These are phyloP conservation scores for Dolichopus griseipennis DNA, from an alignment of 2,888 invertebrate genomes.

Conservation along the genomic window DNA sequence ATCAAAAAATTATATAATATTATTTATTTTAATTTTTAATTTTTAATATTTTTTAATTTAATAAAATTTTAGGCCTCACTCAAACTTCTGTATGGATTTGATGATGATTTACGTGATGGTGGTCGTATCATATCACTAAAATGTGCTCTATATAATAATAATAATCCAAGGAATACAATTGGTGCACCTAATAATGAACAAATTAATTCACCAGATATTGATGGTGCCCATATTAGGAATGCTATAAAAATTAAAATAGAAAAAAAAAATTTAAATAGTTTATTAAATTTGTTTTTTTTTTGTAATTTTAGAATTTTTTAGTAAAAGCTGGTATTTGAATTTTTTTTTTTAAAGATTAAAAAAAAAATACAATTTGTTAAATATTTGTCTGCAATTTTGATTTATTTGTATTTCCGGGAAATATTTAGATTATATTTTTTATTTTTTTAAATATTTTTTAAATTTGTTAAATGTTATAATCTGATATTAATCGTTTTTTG, in stretches of 20 bases:
- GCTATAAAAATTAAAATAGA: not conserved
- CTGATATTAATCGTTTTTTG: too few species aligned
- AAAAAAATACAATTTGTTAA: too few species aligned
- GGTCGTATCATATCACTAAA: slow-evolving; percentile 39
- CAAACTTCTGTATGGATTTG: slow-evolving; percentile 5
- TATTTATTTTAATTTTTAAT: not conserved
- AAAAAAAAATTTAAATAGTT: not conserved
- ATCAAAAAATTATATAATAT: too few species aligned
- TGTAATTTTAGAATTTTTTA: too few species aligned
- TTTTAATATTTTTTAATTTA: not conserved
- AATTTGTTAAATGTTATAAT: too few species aligned
- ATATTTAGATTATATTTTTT: too few species aligned
- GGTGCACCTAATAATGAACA: slow-evolving; percentile 52
- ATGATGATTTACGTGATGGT: slow-evolving; percentile 8
- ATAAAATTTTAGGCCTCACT: slow-evolving; percentile 4
- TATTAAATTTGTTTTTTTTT: not conserved
- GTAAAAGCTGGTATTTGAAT: too few species aligned
- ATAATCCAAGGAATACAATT: slow-evolving; percentile 48
- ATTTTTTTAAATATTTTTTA: too few species aligned
- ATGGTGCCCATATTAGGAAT: slow-evolving; percentile 45
- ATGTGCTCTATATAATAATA: slow-evolving; percentile 48
- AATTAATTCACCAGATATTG: slow-evolving; percentile 52
- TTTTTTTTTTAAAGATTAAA: too few species aligned
- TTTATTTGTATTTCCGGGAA: too few species aligned
- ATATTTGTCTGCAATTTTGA: too few species aligned